Conservation (phyloP, 2,797 vertebrate species). For the Pangasius krempfi region DNA sequence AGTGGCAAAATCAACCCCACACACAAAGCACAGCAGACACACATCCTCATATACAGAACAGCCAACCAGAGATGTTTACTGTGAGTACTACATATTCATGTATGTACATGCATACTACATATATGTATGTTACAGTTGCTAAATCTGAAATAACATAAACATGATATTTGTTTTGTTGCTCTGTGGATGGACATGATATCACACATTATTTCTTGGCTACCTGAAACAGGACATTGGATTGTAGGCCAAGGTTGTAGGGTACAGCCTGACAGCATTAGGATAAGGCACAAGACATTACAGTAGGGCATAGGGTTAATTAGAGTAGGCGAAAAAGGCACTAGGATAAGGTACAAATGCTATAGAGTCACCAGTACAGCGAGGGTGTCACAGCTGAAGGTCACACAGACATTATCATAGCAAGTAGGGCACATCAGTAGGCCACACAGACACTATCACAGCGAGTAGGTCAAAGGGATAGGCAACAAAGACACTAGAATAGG, state of each 20-base stretch:
- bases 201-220: not conserved
- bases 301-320: too few relatives aligned
- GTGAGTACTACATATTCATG: constrained; percentile 68
- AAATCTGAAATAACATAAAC: not conserved
- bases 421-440: too few relatives aligned
- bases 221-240: not conserved
- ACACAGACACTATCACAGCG: too few relatives aligned
- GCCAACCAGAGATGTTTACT: constrained; percentile 91
- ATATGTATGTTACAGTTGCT: not conserved
- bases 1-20: constrained; percentile 92
- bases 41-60: constrained; percentile 79
- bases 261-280: not conserved
- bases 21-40: constrained; percentile 76
- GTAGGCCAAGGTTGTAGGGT: not conserved
- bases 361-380: too few relatives aligned
- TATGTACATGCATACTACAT: too few relatives aligned
- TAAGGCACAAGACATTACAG: not conserved
- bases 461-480: too few relatives aligned
- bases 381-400: too few relatives aligned
- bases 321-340: too few relatives aligned
- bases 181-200: not conserved
- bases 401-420: too few relatives aligned
- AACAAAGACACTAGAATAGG: not conserved
- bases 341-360: too few relatives aligned
- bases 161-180: too few relatives aligned